phyloP scores from a whole-genome alignment of 2,797 vertebrate species.

The Mus minutoides region DNA sequence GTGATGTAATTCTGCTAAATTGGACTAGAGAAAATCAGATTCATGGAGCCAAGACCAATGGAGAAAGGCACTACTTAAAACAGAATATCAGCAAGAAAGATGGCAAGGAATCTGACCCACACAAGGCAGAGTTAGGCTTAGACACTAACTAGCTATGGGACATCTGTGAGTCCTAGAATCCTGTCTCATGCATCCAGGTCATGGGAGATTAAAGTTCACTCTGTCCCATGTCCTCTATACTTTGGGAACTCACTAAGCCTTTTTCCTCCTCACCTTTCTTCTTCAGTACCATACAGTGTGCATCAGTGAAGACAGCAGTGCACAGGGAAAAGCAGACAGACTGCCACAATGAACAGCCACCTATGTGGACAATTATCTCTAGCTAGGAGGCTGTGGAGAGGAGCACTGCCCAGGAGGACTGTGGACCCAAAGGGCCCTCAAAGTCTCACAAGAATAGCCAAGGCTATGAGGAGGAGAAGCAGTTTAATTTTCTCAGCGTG shows the following conservation, averaged over 20 bases:
- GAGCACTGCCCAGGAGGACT: background rate
- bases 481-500: constrained; percentile 60
- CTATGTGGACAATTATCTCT: background rate
- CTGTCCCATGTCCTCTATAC: accelerated
- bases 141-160: background rate
- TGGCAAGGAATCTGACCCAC: background rate
- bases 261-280: background rate
- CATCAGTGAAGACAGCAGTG: background rate
- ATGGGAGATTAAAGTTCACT: too few species aligned
- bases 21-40: background rate
- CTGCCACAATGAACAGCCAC: background rate
- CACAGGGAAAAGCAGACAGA: background rate
- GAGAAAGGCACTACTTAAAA: background rate
- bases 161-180: background rate
- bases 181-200: background rate
- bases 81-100: accelerated
- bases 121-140: background rate
- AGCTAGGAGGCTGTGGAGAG: background rate
- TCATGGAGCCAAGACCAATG: background rate
- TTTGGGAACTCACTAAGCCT: background rate
- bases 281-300: background rate
- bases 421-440: background rate
- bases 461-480: background rate
- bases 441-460: constrained; percentile 27
- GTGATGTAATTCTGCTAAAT: background rate